Evolutionary conservation across 2,888 invertebrate species (phyloP).

Genomic region (Cheilosia impressa): DNA sequence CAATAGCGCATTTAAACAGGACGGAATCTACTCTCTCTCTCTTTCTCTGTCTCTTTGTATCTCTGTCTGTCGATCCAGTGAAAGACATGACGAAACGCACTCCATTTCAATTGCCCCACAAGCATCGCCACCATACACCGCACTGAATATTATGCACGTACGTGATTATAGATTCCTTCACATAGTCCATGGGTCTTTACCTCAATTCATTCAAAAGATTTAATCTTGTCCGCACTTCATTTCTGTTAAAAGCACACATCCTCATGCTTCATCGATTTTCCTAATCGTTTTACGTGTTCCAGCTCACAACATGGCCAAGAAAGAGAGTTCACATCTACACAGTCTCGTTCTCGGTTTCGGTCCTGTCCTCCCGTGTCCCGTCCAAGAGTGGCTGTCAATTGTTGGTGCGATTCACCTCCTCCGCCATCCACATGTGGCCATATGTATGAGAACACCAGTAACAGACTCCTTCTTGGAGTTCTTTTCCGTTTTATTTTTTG

Average conservation of each 20-base stretch:
- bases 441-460: slow-evolving; percentile 47
- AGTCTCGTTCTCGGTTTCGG: slow-evolving; percentile 17
- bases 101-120: slow-evolving; percentile 24
- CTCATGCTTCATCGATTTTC: slow-evolving; percentile 75
- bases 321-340: slow-evolving; percentile 15
- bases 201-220: slow-evolving; percentile 76
- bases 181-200: slow-evolving; percentile 74
- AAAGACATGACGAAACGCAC: slow-evolving; percentile 30
- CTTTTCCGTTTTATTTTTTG: slow-evolving; percentile 30
- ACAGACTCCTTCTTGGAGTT: slow-evolving; percentile 55
- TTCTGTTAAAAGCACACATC: slow-evolving; percentile 76
- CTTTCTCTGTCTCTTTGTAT: background rate
- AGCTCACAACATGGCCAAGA: slow-evolving; percentile 52
- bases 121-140: background rate
- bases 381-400: slow-evolving; percentile 72
- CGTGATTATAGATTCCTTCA: slow-evolving; percentile 73
- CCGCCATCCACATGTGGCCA: slow-evolving; percentile 56
- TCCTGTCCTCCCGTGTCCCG: slow-evolving; percentile 46
- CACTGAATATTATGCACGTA: slow-evolving; percentile 56
- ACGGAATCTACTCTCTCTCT: slow-evolving; percentile 5
- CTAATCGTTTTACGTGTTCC: slow-evolving; percentile 76
- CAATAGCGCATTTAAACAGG: slow-evolving; percentile 18
- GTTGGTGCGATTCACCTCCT: slow-evolving; percentile 50
- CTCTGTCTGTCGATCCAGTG: no score
- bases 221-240: slow-evolving; percentile 80